A percentile compares a stretch with the other conserved stretches of the same genome.
phyloP scores from a whole-genome alignment of 2,113 vertebrate genomes.

The Himantopus leucocephalus region DNA sequence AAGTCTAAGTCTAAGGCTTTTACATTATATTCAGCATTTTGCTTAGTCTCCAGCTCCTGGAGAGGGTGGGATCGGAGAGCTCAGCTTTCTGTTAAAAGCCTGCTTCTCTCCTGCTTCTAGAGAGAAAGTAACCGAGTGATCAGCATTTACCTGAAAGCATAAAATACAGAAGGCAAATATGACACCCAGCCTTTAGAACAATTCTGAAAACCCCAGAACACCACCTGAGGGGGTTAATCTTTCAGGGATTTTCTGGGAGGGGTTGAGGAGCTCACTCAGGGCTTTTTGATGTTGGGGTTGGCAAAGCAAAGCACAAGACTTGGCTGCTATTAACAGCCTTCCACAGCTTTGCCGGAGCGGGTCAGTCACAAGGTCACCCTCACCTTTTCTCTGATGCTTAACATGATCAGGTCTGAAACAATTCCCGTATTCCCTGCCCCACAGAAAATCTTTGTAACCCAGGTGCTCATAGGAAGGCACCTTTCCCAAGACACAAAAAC shows the following conservation, averaged over 20 bases:
- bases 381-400: neutral
- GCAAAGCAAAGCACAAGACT: neutral
- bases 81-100: fast-evolving
- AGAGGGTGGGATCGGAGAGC: neutral
- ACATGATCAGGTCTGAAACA: neutral
- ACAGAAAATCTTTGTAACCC: neutral
- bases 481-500: neutral
- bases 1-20: neutral
- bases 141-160: neutral
- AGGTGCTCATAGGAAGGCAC: neutral
- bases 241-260: neutral
- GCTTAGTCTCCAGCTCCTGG: neutral
- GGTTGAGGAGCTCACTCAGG: neutral
- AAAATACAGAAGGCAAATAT: neutral
- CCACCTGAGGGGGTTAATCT: neutral
- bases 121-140: neutral
- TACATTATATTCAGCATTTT: neutral
- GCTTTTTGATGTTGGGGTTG: neutral
- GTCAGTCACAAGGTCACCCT: neutral
- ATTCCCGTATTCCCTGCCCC: neutral
- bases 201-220: neutral
- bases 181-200: neutral
- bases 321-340: neutral
- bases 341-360: neutral
- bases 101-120: neutral